A percentile compares a stretch with the other conserved stretches of the same genome.
phyloP scores from a whole-genome alignment of 2,797 vertebrate species.

The Sternotherus odoratus region DNA sequence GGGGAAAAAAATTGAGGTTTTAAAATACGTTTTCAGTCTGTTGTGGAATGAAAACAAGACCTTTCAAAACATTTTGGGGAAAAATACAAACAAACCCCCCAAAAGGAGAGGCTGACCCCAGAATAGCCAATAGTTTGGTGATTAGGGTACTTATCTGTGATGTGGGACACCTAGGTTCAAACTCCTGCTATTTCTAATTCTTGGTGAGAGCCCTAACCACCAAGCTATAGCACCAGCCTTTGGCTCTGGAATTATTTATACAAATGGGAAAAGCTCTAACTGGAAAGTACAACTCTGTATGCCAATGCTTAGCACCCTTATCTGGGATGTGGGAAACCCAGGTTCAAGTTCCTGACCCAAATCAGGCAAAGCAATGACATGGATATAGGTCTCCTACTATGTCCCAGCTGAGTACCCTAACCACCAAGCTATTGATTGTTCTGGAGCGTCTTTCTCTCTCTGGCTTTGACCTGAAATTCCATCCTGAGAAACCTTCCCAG shows the following conservation, averaged over 20 bases:
- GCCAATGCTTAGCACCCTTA: not conserved
- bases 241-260: not conserved
- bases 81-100: not conserved
- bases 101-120: not conserved
- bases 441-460: not conserved
- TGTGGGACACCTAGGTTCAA: not conserved
- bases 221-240: not conserved
- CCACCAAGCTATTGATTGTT: not conserved
- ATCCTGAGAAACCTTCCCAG: not conserved
- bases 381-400: not conserved
- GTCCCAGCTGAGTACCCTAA: not conserved
- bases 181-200: not conserved
- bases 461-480: not conserved
- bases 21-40: not conserved
- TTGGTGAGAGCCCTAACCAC: not conserved
- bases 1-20: too few species aligned
- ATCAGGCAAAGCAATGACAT: not conserved
- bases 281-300: not conserved
- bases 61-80: not conserved
- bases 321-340: not conserved
- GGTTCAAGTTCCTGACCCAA: not conserved
- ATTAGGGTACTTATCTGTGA: not conserved
- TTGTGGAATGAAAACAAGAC: not conserved
- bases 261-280: not conserved
- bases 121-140: not conserved